phyloP scores from a whole-genome alignment of 1,140 invertebrate genomes.

The Drosophila mojavensis region DNA sequence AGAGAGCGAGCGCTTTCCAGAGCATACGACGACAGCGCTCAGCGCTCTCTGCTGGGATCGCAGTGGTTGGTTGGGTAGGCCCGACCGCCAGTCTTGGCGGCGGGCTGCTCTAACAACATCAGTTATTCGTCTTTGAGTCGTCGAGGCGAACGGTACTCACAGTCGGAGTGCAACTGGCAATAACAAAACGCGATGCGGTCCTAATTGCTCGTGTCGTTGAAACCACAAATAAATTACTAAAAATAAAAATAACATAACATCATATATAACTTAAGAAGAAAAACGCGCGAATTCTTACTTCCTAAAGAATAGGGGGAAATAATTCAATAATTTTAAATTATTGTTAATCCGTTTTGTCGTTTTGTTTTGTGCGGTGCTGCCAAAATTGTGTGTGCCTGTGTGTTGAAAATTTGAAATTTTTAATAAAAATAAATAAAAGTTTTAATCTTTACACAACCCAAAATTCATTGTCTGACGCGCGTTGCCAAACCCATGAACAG shows the following conservation, averaged over 20 bases:
- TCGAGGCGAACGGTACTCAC: conserved; percentile 59
- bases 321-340: conserved; percentile 21
- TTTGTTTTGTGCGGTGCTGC: conserved; percentile 45
- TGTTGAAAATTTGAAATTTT: conserved; percentile 32
- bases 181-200: conserved; percentile 52
- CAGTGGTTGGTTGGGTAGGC: conserved; percentile 6
- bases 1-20: conserved; percentile 25
- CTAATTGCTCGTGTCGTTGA: conserved; percentile 45
- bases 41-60: conserved; percentile 6
- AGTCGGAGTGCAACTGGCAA: conserved; percentile 49
- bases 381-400: conserved; percentile 20
- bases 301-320: conserved; percentile 8
- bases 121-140: conserved; percentile 67
- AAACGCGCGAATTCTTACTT: conserved; percentile 39
- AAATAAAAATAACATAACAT: conserved; percentile 19
- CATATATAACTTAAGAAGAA: conserved; percentile 10
- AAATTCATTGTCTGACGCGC: conserved; percentile 71
- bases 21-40: conserved; percentile 12
- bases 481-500: conserved; percentile 33
- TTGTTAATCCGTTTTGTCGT: conserved; percentile 36
- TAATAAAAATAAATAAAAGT: conserved; percentile 23
- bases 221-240: conserved; percentile 35
- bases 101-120: conserved; percentile 54
- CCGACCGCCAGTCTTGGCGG: conserved; percentile 55
- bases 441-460: conserved; percentile 32